Base-by-base conservation (phyloP, 2,797 vertebrate species). In the Acomys russatus region DNA sequence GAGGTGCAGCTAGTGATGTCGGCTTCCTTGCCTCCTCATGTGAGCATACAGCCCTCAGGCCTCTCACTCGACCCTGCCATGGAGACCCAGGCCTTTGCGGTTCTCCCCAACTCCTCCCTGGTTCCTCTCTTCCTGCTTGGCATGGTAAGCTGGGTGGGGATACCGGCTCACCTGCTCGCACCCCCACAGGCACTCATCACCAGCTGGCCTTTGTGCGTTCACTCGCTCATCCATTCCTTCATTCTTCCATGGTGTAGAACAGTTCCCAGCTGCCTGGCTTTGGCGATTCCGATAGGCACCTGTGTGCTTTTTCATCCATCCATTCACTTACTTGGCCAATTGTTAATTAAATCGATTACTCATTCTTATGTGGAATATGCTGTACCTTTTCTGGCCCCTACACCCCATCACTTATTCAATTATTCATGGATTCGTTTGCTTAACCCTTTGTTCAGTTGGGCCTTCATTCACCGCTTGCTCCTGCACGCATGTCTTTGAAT, bases 51-150 rank as follows among this genome's bases (percentile, higher is more conserved):
- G 20, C 94, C 98, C 0, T 83, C 0, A 0, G 97, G 97, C 79
- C n/a, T 99, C 6, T 64, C 80, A 0, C 66, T 99, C 85, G 18
- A 0, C 30, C 98, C 98, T 0, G 2, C 9, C 0, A 88, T 98
- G 92, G 98, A 98, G 3, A 20, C 91, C 82, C 98, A 98, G 77
- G 98, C 98, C 73, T 98, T 97, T 0, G 98, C 70, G 1, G 94
- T 98, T 61, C 97, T 98, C 28, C 97, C 98, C 0, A 85, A 97
- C 79, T 74, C 98, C 91, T 98, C 96, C 9, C 90, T 98, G 95
- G 97, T 86, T 9, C 96, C 98, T 8, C 98, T 98, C 66, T 99
- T 99, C 77, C 74, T 97, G 88, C 96, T 99, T 17, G 88, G 76
- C 23, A 17, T 98, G 98, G 99, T 99, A 98, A 98, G 98, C 49